phyloP scores from a whole-genome alignment of 2,113 vertebrate species.

The Peucedramus taeniatus region DNA sequence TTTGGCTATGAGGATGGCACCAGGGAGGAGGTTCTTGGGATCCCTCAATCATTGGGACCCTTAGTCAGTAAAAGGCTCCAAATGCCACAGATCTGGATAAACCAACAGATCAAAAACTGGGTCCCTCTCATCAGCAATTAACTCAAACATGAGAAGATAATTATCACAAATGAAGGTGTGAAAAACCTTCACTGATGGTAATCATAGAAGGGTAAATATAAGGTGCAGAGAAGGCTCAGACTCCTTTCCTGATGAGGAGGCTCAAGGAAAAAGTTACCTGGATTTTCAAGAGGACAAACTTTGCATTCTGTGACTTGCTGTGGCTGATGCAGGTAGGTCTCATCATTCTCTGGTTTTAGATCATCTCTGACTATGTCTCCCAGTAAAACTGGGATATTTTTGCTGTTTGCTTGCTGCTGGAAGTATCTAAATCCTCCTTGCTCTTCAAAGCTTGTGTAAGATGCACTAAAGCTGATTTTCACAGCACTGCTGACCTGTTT shows the following conservation, averaged over 20 bases:
- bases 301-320: accelerated
- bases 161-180: neutral
- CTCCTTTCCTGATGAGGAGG: accelerated
- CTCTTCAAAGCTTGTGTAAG: neutral
- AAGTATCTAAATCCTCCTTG: accelerated
- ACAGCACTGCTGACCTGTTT: neutral
- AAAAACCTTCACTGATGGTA: neutral
- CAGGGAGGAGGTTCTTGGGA: neutral
- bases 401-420: neutral
- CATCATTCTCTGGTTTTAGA: accelerated
- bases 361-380: accelerated
- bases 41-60: too few relatives aligned
- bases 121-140: neutral
- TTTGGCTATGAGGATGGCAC: neutral
- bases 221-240: accelerated
- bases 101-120: neutral
- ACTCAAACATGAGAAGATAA: neutral
- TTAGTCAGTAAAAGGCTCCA: neutral
- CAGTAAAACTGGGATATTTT: accelerated
- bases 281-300: neutral
- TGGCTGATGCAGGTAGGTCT: neutral
- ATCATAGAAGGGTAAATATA: neutral
- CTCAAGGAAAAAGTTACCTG: accelerated
- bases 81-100: neutral
- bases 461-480: accelerated